Evolutionary conservation across 2,113 vertebrate genomes (phyloP).

Genomic region (Mobula hypostoma): DNA sequence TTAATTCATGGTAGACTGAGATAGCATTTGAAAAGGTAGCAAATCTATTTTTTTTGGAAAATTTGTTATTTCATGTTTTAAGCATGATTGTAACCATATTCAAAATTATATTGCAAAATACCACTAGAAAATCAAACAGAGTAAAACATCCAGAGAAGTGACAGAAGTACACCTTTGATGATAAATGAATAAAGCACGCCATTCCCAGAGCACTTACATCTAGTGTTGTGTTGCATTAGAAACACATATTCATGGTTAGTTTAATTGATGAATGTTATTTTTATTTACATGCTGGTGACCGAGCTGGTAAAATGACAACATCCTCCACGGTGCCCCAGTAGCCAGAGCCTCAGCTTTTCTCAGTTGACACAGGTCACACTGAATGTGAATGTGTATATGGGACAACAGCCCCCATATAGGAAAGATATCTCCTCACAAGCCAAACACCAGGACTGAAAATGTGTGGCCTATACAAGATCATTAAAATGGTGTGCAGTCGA

Average conservation of each 20-base stretch:
- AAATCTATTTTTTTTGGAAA: not conserved
- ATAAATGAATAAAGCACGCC: not conserved
- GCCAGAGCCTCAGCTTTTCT: not conserved
- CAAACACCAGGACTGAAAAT: not conserved
- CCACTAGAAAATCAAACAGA: not conserved
- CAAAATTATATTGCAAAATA: not conserved
- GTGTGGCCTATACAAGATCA: not conserved
- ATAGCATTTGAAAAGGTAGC: not conserved
- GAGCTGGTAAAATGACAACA: not conserved
- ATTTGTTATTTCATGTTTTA: not conserved
- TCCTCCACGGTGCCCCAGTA: not conserved
- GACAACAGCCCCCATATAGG: not conserved
- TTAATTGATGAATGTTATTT: not conserved
- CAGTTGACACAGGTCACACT: not conserved
- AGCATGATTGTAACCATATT: not conserved
- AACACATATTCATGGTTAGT: not conserved
- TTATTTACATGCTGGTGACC: not conserved
- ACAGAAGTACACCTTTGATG: not conserved
- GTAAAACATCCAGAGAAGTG: not conserved
- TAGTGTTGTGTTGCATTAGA: not conserved
- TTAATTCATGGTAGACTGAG: not conserved
- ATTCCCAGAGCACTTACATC: not conserved
- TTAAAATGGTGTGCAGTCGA: not conserved
- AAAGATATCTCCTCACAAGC: not conserved
- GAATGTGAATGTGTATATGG: not conserved